Percentiles rank a stretch among this genome's conserved stretches.
Evolutionary conservation across 2,113 vertebrate species (phyloP).

Genomic region (Scartelaos histophorus): DNA sequence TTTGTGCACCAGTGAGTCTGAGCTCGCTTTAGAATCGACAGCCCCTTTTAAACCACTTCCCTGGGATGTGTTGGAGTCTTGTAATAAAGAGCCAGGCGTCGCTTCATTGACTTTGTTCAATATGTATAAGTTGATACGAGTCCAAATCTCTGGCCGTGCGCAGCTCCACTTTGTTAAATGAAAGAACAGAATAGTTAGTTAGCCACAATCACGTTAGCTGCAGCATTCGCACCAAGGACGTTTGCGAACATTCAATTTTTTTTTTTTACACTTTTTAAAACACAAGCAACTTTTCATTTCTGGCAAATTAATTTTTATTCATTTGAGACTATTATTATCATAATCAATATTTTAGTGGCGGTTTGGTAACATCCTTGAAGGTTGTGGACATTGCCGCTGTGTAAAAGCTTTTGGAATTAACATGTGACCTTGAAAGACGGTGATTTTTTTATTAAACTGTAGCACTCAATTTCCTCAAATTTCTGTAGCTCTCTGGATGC

Average conservation of each 20-base stretch:
- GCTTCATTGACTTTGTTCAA: slow-evolving; percentile 44
- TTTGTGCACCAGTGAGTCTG: slow-evolving; percentile 15
- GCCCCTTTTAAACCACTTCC: slow-evolving; percentile 17
- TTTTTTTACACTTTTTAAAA: background rate
- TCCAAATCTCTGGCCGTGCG: slow-evolving; percentile 43
- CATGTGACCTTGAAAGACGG: slow-evolving; percentile 23
- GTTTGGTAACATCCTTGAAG: slow-evolving; percentile 6
- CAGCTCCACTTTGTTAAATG: slow-evolving; percentile 46
- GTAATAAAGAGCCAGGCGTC: slow-evolving; percentile 50
- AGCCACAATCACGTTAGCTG: slow-evolving; percentile 22
- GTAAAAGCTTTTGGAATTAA: slow-evolving; percentile 30
- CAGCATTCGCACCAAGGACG: slow-evolving; percentile 9
- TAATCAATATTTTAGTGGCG: background rate
- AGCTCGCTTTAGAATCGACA: slow-evolving; percentile 29
- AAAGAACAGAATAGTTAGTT: slow-evolving; percentile 48
- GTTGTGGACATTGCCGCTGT: slow-evolving; percentile 4
- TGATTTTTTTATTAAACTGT: slow-evolving; percentile 39
- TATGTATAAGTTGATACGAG: slow-evolving; percentile 59
- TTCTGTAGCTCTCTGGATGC: slow-evolving; percentile 10
- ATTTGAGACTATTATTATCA: slow-evolving; percentile 6
- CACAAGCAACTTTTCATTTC: slow-evolving; percentile 1
- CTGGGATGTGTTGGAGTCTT: slow-evolving; percentile 32
- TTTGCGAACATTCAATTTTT: background rate
- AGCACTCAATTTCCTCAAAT: slow-evolving; percentile 28
- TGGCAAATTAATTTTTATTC: background rate